These are phyloP conservation scores for Pagetopsis macropterus DNA, from an alignment of 2,797 vertebrate species.

Conservation along the genomic window DNA sequence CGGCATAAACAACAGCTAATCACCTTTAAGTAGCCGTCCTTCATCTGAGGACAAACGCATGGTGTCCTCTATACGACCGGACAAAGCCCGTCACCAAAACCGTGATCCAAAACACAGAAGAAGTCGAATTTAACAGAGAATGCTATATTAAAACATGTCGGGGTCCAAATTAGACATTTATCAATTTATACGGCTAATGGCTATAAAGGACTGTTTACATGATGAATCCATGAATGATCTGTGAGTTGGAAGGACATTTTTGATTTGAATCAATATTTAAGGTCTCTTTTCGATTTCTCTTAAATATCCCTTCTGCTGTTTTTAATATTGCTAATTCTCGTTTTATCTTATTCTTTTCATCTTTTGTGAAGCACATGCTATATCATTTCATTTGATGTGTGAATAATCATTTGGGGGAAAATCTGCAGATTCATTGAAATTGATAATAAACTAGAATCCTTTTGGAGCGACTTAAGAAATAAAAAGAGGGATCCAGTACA, in stretches of 20 bases:
- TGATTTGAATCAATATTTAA: neutral
- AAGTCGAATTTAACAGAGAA: neutral
- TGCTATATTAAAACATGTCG: neutral
- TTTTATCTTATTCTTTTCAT: neutral
- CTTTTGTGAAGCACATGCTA: neutral
- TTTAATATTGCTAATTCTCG: neutral
- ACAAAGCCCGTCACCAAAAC: constrained; percentile 53
- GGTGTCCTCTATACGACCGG: constrained; percentile 76
- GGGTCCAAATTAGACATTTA: neutral
- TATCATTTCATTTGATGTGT: neutral
- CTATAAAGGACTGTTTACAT: neutral
- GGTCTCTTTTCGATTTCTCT: neutral
- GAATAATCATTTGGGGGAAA: neutral
- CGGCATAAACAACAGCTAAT: constrained; percentile 45
- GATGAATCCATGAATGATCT: neutral
- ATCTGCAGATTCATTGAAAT: neutral
- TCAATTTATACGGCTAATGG: neutral
- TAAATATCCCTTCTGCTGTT: neutral
- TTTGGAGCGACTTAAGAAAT: neutral
- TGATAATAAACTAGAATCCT: neutral
- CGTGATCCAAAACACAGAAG: constrained; percentile 22
- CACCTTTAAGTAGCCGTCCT: constrained; percentile 70
- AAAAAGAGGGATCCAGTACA: neutral
- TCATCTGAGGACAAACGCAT: constrained; percentile 80
- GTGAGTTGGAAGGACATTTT: neutral